These are phyloP conservation scores for Sitodiplosis mosellana DNA, from an alignment of 1,140 invertebrate genomes.

Conservation along the genomic window DNA sequence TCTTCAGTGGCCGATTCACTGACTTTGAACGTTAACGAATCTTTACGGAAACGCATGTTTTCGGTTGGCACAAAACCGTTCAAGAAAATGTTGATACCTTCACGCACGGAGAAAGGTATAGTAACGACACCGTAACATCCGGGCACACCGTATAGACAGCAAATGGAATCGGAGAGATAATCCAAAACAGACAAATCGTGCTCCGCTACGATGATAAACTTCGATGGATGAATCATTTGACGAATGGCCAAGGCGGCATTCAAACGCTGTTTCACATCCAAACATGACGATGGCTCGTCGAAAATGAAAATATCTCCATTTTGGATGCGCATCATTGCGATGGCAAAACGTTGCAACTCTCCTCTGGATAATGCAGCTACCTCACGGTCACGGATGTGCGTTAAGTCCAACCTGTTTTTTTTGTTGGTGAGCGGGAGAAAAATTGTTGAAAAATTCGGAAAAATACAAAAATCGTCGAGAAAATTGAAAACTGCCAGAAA, in stretches of 20 bases:
- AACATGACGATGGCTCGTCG: constrained; percentile 96
- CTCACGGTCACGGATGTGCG: constrained; percentile 72
- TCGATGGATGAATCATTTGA: constrained; percentile 72
- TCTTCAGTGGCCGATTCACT: constrained; percentile 95
- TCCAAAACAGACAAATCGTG: constrained; percentile 98
- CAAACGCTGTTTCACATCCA: constrained; percentile 97
- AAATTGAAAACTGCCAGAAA: no score
- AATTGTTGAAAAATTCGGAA: no score
- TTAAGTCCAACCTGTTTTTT: constrained; percentile 52
- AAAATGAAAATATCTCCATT: constrained; percentile 99
- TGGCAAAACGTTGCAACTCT: constrained; percentile 95
- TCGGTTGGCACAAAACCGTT: constrained; percentile 99
- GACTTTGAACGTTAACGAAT: constrained; percentile 93
- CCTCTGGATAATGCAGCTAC: constrained; percentile 90
- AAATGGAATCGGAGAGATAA: constrained; percentile 98
- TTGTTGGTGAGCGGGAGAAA: constrained; percentile 5
- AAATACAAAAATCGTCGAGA: no score
- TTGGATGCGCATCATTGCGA: constrained; percentile 97
- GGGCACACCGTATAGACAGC: constrained; percentile 94
- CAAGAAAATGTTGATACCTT: constrained; percentile 99
- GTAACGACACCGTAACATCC: constrained; percentile 99
- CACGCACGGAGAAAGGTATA: constrained; percentile 97
- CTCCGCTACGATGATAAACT: constrained; percentile 98
- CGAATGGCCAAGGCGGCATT: constrained; percentile 92
- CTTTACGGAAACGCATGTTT: constrained; percentile 94